Base-by-base conservation (phyloP, 2,888 invertebrate genomes). In the Drosophila phalerata region DNA sequence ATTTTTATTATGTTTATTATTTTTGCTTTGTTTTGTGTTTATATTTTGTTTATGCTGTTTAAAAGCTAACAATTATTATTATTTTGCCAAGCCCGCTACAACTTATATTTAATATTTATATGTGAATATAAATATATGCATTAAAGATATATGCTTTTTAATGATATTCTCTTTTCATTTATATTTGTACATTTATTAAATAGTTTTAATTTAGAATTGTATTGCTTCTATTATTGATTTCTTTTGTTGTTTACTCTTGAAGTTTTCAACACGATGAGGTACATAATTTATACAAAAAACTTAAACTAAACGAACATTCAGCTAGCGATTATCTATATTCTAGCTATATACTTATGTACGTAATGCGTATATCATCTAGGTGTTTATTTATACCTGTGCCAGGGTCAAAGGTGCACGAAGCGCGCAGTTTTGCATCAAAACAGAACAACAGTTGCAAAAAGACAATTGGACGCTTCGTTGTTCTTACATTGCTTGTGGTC, bases 381-480 rank as follows among this genome's bases (percentile, higher is more conserved):
- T 37, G 22, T 56, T 43, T 43, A 19, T 60, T 42, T 77, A 43
- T 83, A 77, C 64, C 75, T 75, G 78, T 79, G 85, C 82, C 84
- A 81, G 69, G 79, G 65, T 68, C 72, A 58, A 58, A 60, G 55
- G 56, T 75, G 84, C 81, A 70, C 65, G 69, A 75, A 77, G 74
- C 43, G 60, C 81, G 88, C 90, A 83, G 85, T 76, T 73, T 89
- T 91, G 90, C 92, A 91, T 91, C 92, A 91, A 91, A 90, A 91
- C 92, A 89, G 91, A 92, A 92, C 92, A 92, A 92, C 92, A 92
- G 92, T 92, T 92, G 92, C 92, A 92, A 91, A 91, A 92, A 92
- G 92, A 92, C 92, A 92, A 92, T 92, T 92, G 92, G 92, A 92
- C 92, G 92, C 92, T 92, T 91, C 91, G 92, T 90, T 92, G 92